phyloP scores from a whole-genome alignment of 2,113 vertebrate genomes.

The Oreotrochilus melanogaster region DNA sequence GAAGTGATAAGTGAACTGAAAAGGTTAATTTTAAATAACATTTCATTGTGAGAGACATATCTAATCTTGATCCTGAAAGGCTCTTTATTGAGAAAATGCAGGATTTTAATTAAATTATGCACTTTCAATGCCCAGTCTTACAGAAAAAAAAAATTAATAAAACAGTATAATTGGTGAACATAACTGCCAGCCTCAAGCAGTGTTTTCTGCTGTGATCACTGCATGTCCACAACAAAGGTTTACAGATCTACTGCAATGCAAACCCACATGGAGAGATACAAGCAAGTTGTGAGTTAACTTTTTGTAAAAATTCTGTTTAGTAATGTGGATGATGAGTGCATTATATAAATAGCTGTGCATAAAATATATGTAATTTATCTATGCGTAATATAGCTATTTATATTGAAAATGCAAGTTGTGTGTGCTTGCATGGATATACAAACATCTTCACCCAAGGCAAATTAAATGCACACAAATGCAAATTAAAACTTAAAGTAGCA shows the following conservation, averaged over 20 bases:
- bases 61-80: slow-evolving; percentile 21
- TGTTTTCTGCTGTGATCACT: neutral
- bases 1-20: neutral
- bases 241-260: neutral
- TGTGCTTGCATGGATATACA: neutral
- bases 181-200: neutral
- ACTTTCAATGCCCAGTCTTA: neutral
- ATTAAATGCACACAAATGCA: neutral
- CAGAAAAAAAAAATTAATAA: neutral
- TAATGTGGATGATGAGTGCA: neutral
- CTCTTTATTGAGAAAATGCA: neutral
- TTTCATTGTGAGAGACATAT: neutral
- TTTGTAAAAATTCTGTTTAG: neutral
- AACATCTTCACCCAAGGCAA: neutral
- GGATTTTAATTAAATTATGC: neutral
- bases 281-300: neutral
- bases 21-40: slow-evolving; percentile 28
- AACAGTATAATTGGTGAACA: neutral
- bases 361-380: neutral
- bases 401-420: neutral
- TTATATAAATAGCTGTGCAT: neutral
- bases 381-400: neutral
- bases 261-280: neutral
- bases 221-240: neutral
- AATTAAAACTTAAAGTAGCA: neutral